Evolutionary conservation across 1,140 invertebrate species (phyloP).

Genomic region (Vollenhovia emeryi): DNA sequence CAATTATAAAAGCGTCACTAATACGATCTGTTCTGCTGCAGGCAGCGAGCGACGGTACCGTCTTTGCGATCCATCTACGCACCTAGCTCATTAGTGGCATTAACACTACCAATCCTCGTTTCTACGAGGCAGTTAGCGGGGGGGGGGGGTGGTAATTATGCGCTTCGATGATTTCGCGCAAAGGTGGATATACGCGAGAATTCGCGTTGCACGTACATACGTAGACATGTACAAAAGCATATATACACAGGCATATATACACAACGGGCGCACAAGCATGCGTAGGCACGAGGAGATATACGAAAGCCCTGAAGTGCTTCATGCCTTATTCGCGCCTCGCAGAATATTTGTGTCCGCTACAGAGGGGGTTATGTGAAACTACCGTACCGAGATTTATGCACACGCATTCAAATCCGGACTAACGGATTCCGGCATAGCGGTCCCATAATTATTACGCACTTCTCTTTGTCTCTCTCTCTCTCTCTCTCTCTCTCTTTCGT

Average conservation of each 20-base stretch:
- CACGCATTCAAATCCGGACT: neutral
- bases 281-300: neutral
- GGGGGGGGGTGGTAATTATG: constrained; percentile 16
- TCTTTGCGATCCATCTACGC: constrained; percentile 17
- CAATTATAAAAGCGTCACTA: constrained; percentile 53
- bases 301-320: constrained; percentile 7
- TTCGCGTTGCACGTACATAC: neutral
- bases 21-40: constrained; percentile 12
- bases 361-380: neutral
- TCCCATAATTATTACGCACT: constrained; percentile 28
- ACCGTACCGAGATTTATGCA: constrained; percentile 1
- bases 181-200: constrained; percentile 11
- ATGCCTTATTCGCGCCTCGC: constrained; percentile 4
- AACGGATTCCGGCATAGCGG: neutral
- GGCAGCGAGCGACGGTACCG: neutral
- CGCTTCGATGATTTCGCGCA: constrained; percentile 29
- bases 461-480: neutral
- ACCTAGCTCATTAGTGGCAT: constrained; percentile 40
- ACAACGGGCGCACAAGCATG: neutral
- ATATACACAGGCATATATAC: neutral
- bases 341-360: neutral
- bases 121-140: constrained; percentile 6
- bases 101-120: constrained; percentile 17
- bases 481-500: neutral
- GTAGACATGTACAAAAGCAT: neutral